Percentiles rank a stretch among this genome's conserved stretches.
Evolutionary conservation across 2,113 vertebrate species (phyloP).

Genomic region (Oryzias woworae): DNA sequence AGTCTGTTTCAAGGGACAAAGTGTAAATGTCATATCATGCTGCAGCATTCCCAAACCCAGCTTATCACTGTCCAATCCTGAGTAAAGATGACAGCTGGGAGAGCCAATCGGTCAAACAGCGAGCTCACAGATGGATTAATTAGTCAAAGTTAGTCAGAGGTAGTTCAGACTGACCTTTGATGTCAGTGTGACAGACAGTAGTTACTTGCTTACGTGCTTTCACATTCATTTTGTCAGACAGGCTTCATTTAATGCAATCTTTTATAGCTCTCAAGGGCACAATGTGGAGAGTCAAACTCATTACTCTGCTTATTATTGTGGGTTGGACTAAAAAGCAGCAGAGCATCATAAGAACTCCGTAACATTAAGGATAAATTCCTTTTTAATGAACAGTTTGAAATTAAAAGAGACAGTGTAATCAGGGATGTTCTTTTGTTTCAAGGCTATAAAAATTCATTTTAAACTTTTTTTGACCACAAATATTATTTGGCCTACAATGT

Average conservation of each 20-base stretch:
- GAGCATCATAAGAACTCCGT: background rate
- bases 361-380: background rate
- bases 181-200: conserved; percentile 20
- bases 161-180: conserved; percentile 34
- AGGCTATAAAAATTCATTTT: too few species aligned
- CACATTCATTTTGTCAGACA: conserved; percentile 41
- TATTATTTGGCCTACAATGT: too few species aligned
- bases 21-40: conserved; percentile 63
- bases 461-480: too few species aligned
- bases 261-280: conserved; percentile 5
- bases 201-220: conserved; percentile 33
- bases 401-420: background rate
- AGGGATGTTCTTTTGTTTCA: background rate
- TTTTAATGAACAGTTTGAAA: background rate
- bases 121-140: conserved; percentile 14
- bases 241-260: background rate
- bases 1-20: conserved; percentile 59
- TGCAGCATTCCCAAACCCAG: conserved; percentile 25
- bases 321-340: background rate
- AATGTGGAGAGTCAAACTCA: background rate
- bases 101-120: conserved; percentile 41
- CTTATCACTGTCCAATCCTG: conserved; percentile 53
- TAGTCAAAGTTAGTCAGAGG: conserved; percentile 7
- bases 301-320: background rate
- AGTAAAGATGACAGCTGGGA: conserved; percentile 13